Evolutionary conservation across 1,140 invertebrate species (phyloP).

Genomic region (Zophobas atratus): DNA sequence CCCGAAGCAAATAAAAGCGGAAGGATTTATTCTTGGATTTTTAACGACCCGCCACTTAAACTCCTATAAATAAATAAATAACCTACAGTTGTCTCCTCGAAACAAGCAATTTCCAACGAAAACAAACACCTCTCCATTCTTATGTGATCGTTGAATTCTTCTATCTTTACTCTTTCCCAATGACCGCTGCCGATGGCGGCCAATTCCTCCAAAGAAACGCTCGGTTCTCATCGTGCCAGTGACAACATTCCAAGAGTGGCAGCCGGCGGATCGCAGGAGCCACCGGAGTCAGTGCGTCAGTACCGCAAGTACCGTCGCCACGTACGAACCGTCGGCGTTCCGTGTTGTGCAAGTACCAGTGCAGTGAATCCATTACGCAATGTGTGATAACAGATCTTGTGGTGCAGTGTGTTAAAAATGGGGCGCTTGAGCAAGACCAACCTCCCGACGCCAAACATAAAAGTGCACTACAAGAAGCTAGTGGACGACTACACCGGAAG

Average conservation of each 20-base stretch:
- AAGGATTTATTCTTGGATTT: too few species aligned
- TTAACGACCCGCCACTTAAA: too few species aligned
- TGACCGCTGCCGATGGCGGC: conserved; percentile 15
- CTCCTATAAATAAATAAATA: too few species aligned
- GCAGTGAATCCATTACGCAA: conserved; percentile 20
- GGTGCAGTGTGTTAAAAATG: conserved; percentile 63
- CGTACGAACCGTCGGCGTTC: conserved; percentile 2
- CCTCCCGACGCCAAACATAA: conserved; percentile 69
- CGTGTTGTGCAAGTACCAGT: conserved; percentile 15
- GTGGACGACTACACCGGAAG: conserved; percentile 70
- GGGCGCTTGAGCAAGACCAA: conserved; percentile 70
- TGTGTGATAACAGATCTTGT: conserved; percentile 9
- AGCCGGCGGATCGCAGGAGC: conserved; percentile 29
- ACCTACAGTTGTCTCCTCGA: too few species aligned
- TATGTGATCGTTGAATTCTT: neutral
- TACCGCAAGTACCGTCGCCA: conserved; percentile 37
- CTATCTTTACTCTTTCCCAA: neutral
- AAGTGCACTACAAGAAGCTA: conserved; percentile 75
- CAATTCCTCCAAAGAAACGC: conserved; percentile 51
- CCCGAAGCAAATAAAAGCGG: too few species aligned
- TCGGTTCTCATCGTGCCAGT: conserved; percentile 60
- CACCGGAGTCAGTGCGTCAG: conserved; percentile 23
- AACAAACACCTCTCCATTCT: too few species aligned
- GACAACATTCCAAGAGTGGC: conserved; percentile 60
- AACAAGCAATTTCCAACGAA: too few species aligned